A percentile compares a stretch with the other conserved stretches of the same genome.
phyloP scores from a whole-genome alignment of 2,888 invertebrate genomes.

The Furcula furcula region DNA sequence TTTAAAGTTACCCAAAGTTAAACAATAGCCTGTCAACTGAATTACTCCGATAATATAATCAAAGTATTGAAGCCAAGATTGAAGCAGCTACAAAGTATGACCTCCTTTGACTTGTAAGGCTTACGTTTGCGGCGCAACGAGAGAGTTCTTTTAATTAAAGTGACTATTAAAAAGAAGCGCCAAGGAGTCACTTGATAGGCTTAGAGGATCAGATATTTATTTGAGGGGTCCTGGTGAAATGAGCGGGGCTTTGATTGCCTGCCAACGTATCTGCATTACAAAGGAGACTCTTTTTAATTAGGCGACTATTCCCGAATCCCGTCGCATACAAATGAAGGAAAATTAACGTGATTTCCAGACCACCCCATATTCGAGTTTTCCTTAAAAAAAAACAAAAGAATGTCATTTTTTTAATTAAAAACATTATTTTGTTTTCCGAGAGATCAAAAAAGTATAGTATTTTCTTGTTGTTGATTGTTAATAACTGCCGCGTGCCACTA shows the following conservation, averaged over 20 bases:
- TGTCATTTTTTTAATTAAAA: not conserved
- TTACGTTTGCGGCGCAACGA: constrained; percentile 29
- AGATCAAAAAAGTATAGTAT: too few relatives aligned
- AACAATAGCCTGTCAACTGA: not conserved
- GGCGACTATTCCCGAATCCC: constrained; percentile 58
- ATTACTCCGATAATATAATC: not conserved
- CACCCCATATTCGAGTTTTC: constrained; percentile 45
- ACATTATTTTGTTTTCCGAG: not conserved
- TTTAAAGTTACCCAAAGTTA: too few relatives aligned
- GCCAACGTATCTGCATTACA: constrained; percentile 64
- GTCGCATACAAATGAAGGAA: constrained; percentile 64
- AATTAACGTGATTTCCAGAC: constrained; percentile 47
- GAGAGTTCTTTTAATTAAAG: constrained; percentile 41
- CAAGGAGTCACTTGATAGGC: constrained; percentile 28
- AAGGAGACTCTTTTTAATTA: constrained; percentile 72
- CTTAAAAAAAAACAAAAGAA: constrained; percentile 42
- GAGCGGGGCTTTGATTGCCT: constrained; percentile 50
- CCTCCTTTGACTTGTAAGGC: constrained; percentile 33
- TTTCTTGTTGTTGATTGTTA: too few relatives aligned
- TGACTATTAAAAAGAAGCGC: constrained; percentile 33
- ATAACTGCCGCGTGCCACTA: too few relatives aligned
- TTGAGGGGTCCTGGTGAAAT: constrained; percentile 48
- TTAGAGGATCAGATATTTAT: constrained; percentile 49
- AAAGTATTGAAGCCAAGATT: not conserved
- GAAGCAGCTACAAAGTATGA: constrained; percentile 10